Evolutionary conservation across 2,888 invertebrate genomes (phyloP).

Genomic region (Xiphydria camelus): DNA sequence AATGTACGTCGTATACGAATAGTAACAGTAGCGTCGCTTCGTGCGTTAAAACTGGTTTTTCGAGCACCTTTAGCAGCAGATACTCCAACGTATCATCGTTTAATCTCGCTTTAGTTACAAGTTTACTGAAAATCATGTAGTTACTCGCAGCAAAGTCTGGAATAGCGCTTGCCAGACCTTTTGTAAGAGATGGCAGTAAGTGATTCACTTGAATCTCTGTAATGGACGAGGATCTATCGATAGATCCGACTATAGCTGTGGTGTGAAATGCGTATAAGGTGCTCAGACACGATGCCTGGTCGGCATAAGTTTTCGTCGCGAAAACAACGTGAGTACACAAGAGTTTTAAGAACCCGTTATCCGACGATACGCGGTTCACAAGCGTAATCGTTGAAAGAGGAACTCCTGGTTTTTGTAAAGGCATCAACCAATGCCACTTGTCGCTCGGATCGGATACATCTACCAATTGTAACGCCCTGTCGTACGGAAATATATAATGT

Average conservation of each 20-base stretch:
- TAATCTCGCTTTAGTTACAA: constrained; percentile 69
- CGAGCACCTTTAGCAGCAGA: constrained; percentile 65
- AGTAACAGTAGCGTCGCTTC: constrained; percentile 70
- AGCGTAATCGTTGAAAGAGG: constrained; percentile 74
- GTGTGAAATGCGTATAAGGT: constrained; percentile 82
- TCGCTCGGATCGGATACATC: constrained; percentile 65
- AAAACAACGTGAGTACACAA: constrained; percentile 64
- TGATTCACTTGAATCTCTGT: constrained; percentile 70
- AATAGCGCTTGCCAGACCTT: constrained; percentile 70
- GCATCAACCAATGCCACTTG: constrained; percentile 77
- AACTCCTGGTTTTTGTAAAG: constrained; percentile 74
- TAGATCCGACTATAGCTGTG: constrained; percentile 71
- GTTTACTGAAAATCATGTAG: constrained; percentile 73
- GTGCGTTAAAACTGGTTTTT: constrained; percentile 62
- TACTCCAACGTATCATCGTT: constrained; percentile 62
- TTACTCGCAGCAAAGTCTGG: constrained; percentile 74
- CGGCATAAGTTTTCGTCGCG: constrained; percentile 65
- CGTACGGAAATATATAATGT: constrained; percentile 15
- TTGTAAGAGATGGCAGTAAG: constrained; percentile 72
- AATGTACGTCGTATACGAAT: constrained; percentile 72
- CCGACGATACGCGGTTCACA: constrained; percentile 71
- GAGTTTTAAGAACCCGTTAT: constrained; percentile 67
- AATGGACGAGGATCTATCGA: constrained; percentile 63
- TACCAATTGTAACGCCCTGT: constrained; percentile 72
- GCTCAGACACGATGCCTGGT: constrained; percentile 65